Conservation (phyloP, 2,113 vertebrate genomes). For the Dasyurus viverrinus region DNA sequence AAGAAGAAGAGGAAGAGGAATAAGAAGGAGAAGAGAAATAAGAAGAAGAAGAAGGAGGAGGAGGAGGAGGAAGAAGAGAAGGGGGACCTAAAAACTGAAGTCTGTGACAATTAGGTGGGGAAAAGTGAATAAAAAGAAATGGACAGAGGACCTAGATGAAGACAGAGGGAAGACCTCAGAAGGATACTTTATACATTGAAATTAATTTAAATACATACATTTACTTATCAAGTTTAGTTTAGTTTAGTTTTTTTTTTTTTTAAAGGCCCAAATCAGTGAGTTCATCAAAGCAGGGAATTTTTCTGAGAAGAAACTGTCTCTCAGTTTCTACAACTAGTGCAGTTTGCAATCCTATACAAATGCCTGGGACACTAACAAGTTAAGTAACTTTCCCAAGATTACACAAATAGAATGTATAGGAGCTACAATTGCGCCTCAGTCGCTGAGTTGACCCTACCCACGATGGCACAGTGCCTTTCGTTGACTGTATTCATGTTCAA, state of each 20-base stretch:
- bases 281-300: not conserved
- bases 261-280: not conserved
- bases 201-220: not conserved
- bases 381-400: not conserved
- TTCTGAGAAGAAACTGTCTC: not conserved
- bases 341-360: not conserved
- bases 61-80: not conserved
- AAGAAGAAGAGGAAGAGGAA: no score
- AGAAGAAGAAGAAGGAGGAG: no score
- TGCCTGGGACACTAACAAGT: not conserved
- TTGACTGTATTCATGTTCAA: not conserved
- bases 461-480: not conserved
- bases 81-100: not conserved
- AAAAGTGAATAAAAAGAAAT: not conserved
- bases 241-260: not conserved
- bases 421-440: not conserved
- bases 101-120: not conserved
- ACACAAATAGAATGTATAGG: not conserved
- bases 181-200: not conserved
- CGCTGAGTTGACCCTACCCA: not conserved
- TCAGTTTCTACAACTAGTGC: not conserved
- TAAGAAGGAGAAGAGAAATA: no score
- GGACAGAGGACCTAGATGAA: not conserved
- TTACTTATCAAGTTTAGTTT: not conserved
- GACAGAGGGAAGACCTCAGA: not conserved